Percentiles rank a stretch among this genome's conserved stretches.
Conservation (phyloP, 1,140 invertebrate species). For the Acromyrmex charruanus region DNA sequence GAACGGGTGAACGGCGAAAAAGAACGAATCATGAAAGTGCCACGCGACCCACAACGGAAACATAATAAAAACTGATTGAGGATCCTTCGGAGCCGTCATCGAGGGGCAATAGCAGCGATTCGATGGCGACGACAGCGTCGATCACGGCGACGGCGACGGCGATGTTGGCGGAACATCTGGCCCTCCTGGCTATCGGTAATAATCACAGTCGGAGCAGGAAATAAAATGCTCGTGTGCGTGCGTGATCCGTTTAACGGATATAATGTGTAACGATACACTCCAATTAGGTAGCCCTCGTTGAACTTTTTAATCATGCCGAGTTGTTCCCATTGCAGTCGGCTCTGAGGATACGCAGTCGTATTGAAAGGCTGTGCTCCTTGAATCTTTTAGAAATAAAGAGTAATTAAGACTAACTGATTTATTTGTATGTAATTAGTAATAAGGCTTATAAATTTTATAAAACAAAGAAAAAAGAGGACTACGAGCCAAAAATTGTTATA, state of each 20-base stretch:
- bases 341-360: background rate
- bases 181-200: constrained; percentile 78
- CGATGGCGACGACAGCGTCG: constrained; percentile 46
- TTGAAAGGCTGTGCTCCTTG: background rate
- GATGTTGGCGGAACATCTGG: constrained; percentile 76
- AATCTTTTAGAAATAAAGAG: constrained; percentile 17
- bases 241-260: constrained; percentile 74
- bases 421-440: too few relatives aligned
- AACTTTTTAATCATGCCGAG: constrained; percentile 23
- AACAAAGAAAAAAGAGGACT: too few relatives aligned
- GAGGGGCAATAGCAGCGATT: constrained; percentile 17
- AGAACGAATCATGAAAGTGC: constrained; percentile 68
- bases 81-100: constrained; percentile 73
- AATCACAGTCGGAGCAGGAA: constrained; percentile 75
- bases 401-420: background rate
- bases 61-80: constrained; percentile 77
- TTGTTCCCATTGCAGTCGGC: background rate
- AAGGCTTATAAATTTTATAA: too few relatives aligned
- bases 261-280: constrained; percentile 70
- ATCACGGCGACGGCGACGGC: constrained; percentile 13
- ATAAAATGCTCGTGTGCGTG: constrained; percentile 71
- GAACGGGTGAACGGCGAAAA: constrained; percentile 41
- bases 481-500: too few relatives aligned
- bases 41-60: constrained; percentile 76
- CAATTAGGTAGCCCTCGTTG: constrained; percentile 65